Evolutionary conservation across 2,797 vertebrate genomes (phyloP), one percentile per base, ranked within the genome.

Genomic region (Eutrigla gurnardus): DNA sequence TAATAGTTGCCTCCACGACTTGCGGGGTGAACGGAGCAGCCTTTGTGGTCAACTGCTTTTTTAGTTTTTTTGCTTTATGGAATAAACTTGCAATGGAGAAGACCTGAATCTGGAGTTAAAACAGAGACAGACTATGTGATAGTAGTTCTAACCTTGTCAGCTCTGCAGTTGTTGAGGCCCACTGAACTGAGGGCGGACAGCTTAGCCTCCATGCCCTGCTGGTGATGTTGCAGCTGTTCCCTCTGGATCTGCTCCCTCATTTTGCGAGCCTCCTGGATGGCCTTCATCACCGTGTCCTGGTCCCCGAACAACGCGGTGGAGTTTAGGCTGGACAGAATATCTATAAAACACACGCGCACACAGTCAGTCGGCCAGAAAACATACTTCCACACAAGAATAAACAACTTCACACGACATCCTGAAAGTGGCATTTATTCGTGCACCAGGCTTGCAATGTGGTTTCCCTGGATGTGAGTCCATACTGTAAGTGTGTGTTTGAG

Each of bases 221-320:
- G 97, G 88, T 96, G 96, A 80, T 96, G 96, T 55, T 96, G 96
- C 86, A 93, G 94, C 93, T 97, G 97, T 91, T 98, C 97, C 81
- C 97, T 92, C 93, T 98, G 98, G 90, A 99, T 98, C 93, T 99
- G 97, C 91, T 99, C 98, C 93, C 97, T 95, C 98, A 99, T 99
- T 93, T 99, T 99, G 76, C 98, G 95, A 65, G 98, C 98, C 91
- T 99, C 98, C 91, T 99, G 98, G 89, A 99, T 99, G 87, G 98
- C 98, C 95, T 99, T 99, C 98, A 99, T 96, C 92, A 99, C 98
- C 40, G 98, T 97, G 77, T 99, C 98, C 96, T 99, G 98, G 95
- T 99, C 98, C 90, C 98, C 98, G 73, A 99, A 99, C 72, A 99
- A 91, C 58, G 98, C 97, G 18, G 98, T 98, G 42, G 98, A 98